These are phyloP conservation scores for Onychostoma macrolepis DNA, from an alignment of 2,113 vertebrate genomes.

Conservation along the genomic window DNA sequence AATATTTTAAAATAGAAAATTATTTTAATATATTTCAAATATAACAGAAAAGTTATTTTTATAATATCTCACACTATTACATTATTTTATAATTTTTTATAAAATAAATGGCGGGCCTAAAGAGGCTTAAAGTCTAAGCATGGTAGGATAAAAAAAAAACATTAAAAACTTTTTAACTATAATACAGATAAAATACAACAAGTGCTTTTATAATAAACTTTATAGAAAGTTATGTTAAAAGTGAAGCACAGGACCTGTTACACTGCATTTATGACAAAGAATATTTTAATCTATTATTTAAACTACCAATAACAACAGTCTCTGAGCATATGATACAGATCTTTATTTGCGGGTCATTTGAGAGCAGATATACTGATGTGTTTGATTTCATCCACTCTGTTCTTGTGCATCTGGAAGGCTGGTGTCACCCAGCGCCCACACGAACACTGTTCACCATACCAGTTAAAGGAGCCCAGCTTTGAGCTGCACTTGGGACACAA, in stretches of 20 bases:
- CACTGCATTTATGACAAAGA: neutral
- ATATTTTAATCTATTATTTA: neutral
- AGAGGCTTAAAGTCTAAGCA: too few relatives aligned
- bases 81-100: neutral
- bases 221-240: neutral
- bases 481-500: constrained; percentile 90
- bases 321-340: neutral
- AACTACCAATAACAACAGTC: neutral
- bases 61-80: neutral
- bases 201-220: neutral
- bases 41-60: neutral
- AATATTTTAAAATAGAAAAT: neutral
- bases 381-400: constrained; percentile 88
- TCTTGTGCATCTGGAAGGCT: constrained; percentile 93
- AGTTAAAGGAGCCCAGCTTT: constrained; percentile 93
- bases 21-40: too few relatives aligned
- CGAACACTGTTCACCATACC: constrained; percentile 92
- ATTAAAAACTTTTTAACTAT: neutral
- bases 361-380: constrained; percentile 63
- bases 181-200: neutral
- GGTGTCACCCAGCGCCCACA: constrained; percentile 93
- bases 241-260: neutral
- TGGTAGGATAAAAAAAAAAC: too few relatives aligned
- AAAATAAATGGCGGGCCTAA: neutral
- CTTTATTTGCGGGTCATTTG: constrained; percentile 51